These are phyloP conservation scores for Zeus faber DNA, from an alignment of 2,113 vertebrate species.

Conservation along the genomic window DNA sequence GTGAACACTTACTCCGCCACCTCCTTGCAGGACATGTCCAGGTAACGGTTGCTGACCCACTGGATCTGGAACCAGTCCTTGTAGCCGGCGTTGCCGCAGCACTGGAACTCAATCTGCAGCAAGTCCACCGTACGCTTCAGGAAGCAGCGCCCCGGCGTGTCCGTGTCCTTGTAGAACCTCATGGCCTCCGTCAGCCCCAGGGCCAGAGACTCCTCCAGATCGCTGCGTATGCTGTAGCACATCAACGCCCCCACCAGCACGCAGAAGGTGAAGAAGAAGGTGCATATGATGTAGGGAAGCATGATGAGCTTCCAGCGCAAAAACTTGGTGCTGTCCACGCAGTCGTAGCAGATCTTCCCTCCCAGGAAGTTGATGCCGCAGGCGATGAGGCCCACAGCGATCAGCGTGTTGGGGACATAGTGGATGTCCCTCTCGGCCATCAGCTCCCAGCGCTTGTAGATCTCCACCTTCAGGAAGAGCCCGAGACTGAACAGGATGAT, in stretches of 20 bases:
- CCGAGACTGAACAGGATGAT: conserved; percentile 82
- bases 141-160: conserved; percentile 85
- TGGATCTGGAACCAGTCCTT: conserved; percentile 90
- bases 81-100: conserved; percentile 85
- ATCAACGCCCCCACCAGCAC: conserved; percentile 83
- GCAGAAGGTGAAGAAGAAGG: conserved; percentile 86
- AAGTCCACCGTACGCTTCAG: conserved; percentile 83
- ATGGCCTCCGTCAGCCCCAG: conserved; percentile 80
- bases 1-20: conserved; percentile 80
- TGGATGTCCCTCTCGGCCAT: conserved; percentile 79
- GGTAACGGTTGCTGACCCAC: conserved; percentile 84
- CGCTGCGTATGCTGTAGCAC: conserved; percentile 83
- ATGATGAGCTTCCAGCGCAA: conserved; percentile 84
- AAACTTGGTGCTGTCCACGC: conserved; percentile 81
- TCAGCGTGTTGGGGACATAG: conserved; percentile 83
- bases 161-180: conserved; percentile 84
- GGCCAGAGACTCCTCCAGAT: conserved; percentile 81
- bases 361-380: conserved; percentile 86
- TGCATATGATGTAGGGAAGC: conserved; percentile 84
- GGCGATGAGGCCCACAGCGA: conserved; percentile 81
- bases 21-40: conserved; percentile 83
- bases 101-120: conserved; percentile 83
- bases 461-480: conserved; percentile 83
- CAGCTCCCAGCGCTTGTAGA: conserved; percentile 80
- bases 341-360: conserved; percentile 88